Evolutionary conservation across 2,888 invertebrate species (phyloP), one percentile per base, ranked within the genome.

Genomic region (Idaea aversata): DNA sequence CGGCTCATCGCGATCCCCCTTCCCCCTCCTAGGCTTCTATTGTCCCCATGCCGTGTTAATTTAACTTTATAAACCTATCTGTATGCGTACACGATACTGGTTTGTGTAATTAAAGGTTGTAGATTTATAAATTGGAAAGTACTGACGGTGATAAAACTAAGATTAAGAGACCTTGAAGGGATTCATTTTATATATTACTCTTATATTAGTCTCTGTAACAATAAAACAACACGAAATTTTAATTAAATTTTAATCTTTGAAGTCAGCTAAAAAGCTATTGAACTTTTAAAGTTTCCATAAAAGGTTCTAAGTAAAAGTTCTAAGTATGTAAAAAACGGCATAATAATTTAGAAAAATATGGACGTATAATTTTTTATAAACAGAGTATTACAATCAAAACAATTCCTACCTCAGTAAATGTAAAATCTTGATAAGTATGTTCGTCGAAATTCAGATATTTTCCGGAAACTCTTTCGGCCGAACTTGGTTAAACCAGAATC

Each of bases 1-100:
- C 78, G 85, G 88, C 85, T 88, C 88, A 87, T 90, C 83, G 87
- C 83, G 72, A 80, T 78, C 75, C 65, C 78, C 77, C 76, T n/a
- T 75, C 77, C 76, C 77, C 74, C 78, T 78, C 77, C 77, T 67
- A 68, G 59, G 62, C 65, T 67, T 47, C 66, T 73, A 77, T 79
- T 83, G 80, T 80, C 79, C 81, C 81, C 80, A 75, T 75, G 70
- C 67, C 70, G 70, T 67, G 72, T 70, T 67, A 65, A 72, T 70
- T 70, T 71, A 65, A 73, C 72, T 73, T 73, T 72, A 71, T 69
- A 73, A 72, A 66, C 69, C 69, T 59, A 61, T 63, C 63, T 67
- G 63, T 35, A 67, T 7, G 60, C 57, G 47, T 47, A 47, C 47
- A 47, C 10, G 47, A 47, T 47, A 47, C 47, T 47, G 47, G 13